These are phyloP conservation scores for Misgurnus mizolepis DNA, from an alignment of 2,113 vertebrate species.

Conservation along the genomic window DNA sequence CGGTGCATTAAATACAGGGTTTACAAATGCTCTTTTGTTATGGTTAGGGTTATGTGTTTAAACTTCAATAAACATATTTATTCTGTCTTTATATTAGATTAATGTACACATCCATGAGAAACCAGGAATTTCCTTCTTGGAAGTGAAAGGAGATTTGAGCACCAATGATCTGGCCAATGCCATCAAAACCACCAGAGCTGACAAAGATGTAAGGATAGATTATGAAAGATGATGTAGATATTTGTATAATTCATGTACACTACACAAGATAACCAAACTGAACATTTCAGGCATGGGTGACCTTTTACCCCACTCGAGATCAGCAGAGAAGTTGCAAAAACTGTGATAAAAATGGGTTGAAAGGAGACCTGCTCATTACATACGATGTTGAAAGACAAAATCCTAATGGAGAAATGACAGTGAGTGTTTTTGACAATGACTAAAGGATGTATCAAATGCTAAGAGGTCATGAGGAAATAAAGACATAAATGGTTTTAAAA, in stretches of 20 bases:
- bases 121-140: conserved; percentile 79
- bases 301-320: conserved; percentile 83
- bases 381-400: conserved; percentile 85
- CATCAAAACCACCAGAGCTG: conserved; percentile 74
- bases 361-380: conserved; percentile 83
- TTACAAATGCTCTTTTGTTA: too few species aligned
- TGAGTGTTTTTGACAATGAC: conserved; percentile 51
- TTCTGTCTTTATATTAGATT: conserved; percentile 71
- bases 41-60: too few species aligned
- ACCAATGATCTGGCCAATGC: conserved; percentile 73
- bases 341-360: conserved; percentile 77
- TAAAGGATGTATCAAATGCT: not conserved
- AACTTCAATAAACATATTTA: too few species aligned
- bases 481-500: too few species aligned
- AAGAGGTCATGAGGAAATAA: not conserved
- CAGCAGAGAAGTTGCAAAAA: conserved; percentile 82
- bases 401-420: conserved; percentile 79
- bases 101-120: conserved; percentile 85
- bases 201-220: conserved; percentile 74
- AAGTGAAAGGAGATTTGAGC: conserved; percentile 81
- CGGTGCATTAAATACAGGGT: too few species aligned
- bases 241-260: not conserved
- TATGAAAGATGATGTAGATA: not conserved
- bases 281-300: conserved; percentile 76
- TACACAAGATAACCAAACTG: not conserved